A percentile compares a stretch with the other conserved stretches of the same genome.
These are phyloP conservation scores for Pyrocephalus nanus DNA, from an alignment of 2,797 vertebrate species.

Conservation along the genomic window DNA sequence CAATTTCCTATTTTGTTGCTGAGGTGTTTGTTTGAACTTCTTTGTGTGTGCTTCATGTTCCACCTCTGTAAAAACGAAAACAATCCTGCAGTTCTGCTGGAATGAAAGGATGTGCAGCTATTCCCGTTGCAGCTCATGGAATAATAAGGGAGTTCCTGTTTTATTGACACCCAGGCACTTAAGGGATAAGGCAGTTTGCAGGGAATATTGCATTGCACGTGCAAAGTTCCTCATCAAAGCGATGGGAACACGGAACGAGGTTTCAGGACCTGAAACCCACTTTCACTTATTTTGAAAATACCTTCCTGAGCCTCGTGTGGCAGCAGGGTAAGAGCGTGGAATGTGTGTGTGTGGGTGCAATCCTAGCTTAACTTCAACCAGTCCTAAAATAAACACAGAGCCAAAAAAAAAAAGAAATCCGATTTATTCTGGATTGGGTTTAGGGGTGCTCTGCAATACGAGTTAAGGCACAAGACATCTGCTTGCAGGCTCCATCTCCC, in stretches of 20 bases:
- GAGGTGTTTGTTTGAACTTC: not conserved
- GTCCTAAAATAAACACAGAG: conserved; percentile 24
- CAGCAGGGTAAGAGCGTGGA: not conserved
- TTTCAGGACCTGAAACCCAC: not conserved
- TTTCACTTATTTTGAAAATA: not conserved
- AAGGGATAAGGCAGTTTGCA: not conserved
- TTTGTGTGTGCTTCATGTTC: not conserved
- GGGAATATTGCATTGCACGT: not conserved
- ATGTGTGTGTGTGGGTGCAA: not conserved
- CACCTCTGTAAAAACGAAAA: not conserved
- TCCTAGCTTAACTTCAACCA: not conserved
- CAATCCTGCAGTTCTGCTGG: not conserved
- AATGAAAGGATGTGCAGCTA: not conserved
- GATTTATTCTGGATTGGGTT: conserved; percentile 26
- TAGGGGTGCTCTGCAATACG: not conserved
- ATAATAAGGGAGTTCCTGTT: not conserved
- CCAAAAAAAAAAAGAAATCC: conserved; percentile 7
- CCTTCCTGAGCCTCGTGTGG: not conserved
- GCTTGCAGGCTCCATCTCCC: conserved; percentile 23
- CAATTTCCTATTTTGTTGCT: not conserved
- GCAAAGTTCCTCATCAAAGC: not conserved
- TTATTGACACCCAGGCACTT: not conserved
- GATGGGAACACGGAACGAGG: not conserved
- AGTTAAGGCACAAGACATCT: conserved; percentile 41
- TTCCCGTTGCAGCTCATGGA: not conserved